Percentiles rank a stretch among this genome's conserved stretches.
Evolutionary conservation across 2,797 vertebrate species (phyloP).

Genomic region (Buphagus erythrorhynchus): DNA sequence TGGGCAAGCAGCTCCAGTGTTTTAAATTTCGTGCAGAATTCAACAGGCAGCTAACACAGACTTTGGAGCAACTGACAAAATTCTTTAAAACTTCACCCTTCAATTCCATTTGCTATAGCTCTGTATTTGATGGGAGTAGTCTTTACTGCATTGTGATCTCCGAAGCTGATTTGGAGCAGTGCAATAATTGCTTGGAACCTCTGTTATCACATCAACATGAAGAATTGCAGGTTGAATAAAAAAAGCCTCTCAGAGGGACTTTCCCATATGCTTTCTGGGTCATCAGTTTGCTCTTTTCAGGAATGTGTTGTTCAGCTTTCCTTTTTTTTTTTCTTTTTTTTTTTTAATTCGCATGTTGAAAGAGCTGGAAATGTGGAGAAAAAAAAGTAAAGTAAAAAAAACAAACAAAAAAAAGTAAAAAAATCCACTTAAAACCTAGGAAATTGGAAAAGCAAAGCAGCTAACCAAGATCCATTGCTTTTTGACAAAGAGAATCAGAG

Average conservation of each 20-base stretch:
- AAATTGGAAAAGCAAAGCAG: neutral
- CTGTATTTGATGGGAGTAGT: neutral
- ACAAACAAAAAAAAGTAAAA: no score
- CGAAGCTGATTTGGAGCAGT: neutral
- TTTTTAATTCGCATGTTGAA: neutral
- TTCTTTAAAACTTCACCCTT: neutral
- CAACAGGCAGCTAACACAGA: neutral
- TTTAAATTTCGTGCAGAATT: neutral
- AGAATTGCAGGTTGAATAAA: neutral
- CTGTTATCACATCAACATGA: neutral
- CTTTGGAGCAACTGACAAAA: neutral
- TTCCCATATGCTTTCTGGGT: neutral
- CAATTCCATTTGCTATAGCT: neutral
- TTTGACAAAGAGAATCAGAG: neutral
- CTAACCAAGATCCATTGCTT: neutral
- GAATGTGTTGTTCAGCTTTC: neutral
- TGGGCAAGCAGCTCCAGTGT: neutral
- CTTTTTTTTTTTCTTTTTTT: neutral
- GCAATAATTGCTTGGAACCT: neutral
- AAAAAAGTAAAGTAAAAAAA: no score
- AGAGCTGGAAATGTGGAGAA: neutral
- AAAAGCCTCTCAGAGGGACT: neutral
- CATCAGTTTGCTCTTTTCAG: slow-evolving; percentile 4
- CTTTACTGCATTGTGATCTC: neutral
- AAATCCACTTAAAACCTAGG: neutral